Evolutionary conservation across 2,113 vertebrate genomes (phyloP).

Genomic region (Potamarius usumacintae): DNA sequence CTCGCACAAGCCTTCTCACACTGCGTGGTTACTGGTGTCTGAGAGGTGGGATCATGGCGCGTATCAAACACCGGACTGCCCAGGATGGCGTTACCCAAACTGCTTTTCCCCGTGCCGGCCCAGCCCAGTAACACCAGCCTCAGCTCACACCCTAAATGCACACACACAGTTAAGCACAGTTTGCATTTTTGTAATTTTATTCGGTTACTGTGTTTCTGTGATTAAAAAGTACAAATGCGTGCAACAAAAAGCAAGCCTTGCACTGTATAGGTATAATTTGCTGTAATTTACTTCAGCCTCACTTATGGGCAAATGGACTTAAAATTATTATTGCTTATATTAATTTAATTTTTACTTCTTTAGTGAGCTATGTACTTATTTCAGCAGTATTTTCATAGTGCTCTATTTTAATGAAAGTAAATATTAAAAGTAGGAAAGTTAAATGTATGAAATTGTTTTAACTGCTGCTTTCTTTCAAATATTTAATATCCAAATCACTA

Average conservation of each 20-base stretch:
- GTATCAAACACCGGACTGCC: slow-evolving; percentile 49
- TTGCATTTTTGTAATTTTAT: neutral
- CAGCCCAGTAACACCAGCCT: slow-evolving; percentile 72
- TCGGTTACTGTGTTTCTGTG: neutral
- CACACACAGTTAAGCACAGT: slow-evolving; percentile 4
- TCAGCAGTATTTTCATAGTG: neutral
- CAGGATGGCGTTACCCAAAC: slow-evolving; percentile 64
- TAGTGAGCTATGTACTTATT: neutral
- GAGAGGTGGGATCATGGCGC: slow-evolving; percentile 27
- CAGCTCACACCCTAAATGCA: slow-evolving; percentile 58
- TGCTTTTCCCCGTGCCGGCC: slow-evolving; percentile 56
- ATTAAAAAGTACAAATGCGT: neutral
- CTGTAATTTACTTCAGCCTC: neutral
- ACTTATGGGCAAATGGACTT: neutral
- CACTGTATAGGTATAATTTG: neutral
- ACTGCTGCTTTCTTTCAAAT: neutral
- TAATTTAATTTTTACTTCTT: neutral
- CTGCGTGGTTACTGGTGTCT: neutral
- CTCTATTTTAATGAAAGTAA: neutral
- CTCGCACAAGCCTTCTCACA: slow-evolving; percentile 62
- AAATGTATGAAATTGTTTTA: neutral
- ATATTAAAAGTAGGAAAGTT: neutral
- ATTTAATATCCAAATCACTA: neutral
- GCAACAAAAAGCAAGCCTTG: neutral
- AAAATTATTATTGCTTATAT: neutral